Conservation (phyloP, 2,888 invertebrate genomes). For the Limnephilus lunatus region DNA sequence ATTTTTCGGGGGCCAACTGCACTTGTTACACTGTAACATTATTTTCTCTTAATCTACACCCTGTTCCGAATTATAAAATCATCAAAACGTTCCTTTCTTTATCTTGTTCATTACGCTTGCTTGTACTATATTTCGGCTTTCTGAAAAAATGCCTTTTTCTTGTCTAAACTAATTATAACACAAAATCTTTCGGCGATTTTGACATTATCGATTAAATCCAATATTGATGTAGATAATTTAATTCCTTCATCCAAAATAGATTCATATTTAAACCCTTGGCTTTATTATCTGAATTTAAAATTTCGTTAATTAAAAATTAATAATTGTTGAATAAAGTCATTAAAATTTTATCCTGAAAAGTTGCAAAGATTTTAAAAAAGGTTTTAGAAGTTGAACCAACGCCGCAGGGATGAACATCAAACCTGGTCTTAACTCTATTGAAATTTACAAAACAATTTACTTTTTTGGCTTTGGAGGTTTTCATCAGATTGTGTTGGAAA, state of each 20-base stretch:
- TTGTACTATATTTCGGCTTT: no score
- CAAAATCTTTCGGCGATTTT: background rate
- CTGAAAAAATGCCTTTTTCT: no score
- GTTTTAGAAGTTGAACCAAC: background rate
- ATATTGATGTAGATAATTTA: background rate
- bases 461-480: background rate
- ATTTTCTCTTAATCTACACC: no score
- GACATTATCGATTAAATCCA: background rate
- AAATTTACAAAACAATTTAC: background rate
- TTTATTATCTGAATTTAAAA: background rate
- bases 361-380: background rate
- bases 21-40: no score
- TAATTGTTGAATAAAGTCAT: background rate
- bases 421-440: background rate
- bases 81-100: no score
- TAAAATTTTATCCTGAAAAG: background rate
- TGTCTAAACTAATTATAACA: background rate
- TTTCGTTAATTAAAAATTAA: background rate
- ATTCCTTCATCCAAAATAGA: background rate
- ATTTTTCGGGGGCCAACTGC: no score
- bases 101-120: no score
- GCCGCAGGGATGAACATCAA: background rate
- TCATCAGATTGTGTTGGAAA: background rate
- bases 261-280: background rate
- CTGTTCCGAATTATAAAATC: no score